Percentiles rank a stretch among this genome's conserved stretches.
Conservation (phyloP, 2,113 vertebrate genomes). For the Mormyrus iriodes region DNA sequence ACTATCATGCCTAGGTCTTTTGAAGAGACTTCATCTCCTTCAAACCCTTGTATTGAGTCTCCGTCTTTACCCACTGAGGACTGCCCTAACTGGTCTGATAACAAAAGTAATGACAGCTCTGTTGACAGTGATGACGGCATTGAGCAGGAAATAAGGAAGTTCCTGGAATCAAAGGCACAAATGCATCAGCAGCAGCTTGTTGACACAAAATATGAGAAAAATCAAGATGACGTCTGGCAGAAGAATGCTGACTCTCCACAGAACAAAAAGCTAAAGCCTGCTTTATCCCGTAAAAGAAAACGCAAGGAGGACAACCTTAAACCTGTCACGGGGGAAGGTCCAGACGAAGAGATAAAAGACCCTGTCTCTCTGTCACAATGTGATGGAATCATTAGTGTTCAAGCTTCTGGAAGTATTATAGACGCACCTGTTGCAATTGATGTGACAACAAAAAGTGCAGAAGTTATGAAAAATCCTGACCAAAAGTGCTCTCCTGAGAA, state of each 20-base stretch:
- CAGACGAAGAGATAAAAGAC: constrained; percentile 25
- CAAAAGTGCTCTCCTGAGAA: constrained; percentile 17
- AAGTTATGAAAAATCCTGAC: constrained; percentile 10
- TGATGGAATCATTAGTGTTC: neutral
- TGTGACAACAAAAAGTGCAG: neutral
- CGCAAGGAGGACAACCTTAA: constrained; percentile 40
- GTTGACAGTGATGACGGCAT: constrained; percentile 85
- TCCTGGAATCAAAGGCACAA: constrained; percentile 84
- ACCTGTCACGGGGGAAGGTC: neutral
- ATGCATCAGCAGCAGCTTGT: constrained; percentile 54
- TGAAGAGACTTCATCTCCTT: constrained; percentile 38
- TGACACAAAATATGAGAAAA: constrained; percentile 15
- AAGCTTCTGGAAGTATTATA: neutral
- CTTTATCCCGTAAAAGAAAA: constrained; percentile 59
- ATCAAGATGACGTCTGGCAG: constrained; percentile 4
- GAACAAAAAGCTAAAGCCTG: constrained; percentile 51
- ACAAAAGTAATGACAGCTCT: constrained; percentile 69
- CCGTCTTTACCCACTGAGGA: constrained; percentile 31
- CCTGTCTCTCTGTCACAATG: constrained; percentile 27
- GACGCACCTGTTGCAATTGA: neutral
- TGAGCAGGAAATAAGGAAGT: constrained; percentile 82
- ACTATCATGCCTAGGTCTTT: constrained; percentile 72
- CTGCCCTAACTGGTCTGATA: constrained; percentile 29
- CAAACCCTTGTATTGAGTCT: constrained; percentile 27
- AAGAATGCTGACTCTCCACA: constrained; percentile 29